Base-by-base conservation (phyloP, 92 coral and sea anemone genomes). In the Scolanthus callimorphus region DNA sequence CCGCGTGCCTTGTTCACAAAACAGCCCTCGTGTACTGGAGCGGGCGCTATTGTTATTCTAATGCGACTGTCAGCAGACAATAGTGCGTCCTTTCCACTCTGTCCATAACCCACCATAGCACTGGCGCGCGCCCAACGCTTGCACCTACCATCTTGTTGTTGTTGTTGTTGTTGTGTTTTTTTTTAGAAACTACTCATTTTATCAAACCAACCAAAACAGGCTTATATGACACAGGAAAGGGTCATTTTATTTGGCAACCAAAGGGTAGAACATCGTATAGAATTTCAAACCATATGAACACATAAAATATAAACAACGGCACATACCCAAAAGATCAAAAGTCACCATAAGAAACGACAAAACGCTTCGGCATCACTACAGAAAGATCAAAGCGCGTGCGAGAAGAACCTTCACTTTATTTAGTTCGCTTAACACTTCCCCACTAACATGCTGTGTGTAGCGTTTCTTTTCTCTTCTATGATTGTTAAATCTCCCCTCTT, bases 1-100 rank as follows among this genome's bases (percentile, higher is more conserved):
- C 95, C 84, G 89, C 95, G 88, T 87, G 95, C 65, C 74, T 4
- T 19, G 24, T 20, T 46, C 29, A 81, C 77, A 67, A 78, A 34
- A 11, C 45, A 6, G 52, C 31, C 75, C 65, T 44, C 65, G 64
- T 56, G 75, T 39, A 49, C 26, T 37, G 60, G 51, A 56, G 67
- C 68, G 37, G 49, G 45, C 31, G 12, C 50, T 39, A 65, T 87
- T 87, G 89, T 87, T 55, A 87, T 87, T 81, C 50, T 59, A 77
- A 87, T 87, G 62, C 52, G 52, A 71, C 68, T 77, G 89, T 71
- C 73, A 60, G 27, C 29, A 45, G 38, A 82, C 89, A 82, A 87
- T 56, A 38, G n/a, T n/a, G n/a, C n/a, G n/a, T n/a, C n/a, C n/a
- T n/a, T n/a, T n/a, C n/a, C n/a, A n/a, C n/a, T n/a, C n/a, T n/a